A percentile compares a stretch with the other conserved stretches of the same genome.
Evolutionary conservation across 2,113 vertebrate genomes (phyloP).

Genomic region (Oriolus oriolus): DNA sequence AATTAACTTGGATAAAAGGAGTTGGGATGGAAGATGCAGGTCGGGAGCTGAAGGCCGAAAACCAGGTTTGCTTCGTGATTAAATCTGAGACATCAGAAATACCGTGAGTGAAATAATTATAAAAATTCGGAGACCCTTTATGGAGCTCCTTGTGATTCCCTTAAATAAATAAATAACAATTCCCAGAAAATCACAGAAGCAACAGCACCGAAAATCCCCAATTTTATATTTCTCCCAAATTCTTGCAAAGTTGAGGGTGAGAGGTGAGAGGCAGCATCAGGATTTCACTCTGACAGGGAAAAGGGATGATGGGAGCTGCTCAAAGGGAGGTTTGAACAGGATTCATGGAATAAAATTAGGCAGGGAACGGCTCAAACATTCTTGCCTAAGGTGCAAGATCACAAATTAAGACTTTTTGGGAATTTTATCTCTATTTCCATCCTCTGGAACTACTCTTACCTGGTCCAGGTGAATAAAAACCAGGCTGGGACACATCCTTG

Average conservation of each 20-base stretch:
- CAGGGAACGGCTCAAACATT: neutral
- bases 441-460: too few species aligned
- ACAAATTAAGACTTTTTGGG: neutral
- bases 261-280: neutral
- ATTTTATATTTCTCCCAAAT: neutral
- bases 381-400: neutral
- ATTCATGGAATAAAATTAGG: neutral
- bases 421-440: neutral
- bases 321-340: neutral
- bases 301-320: neutral
- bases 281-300: neutral
- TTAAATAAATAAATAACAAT: neutral
- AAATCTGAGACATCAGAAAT: neutral
- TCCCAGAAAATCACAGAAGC: neutral
- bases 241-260: neutral
- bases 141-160: neutral
- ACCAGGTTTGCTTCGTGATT: neutral
- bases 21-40: neutral
- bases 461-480: neutral
- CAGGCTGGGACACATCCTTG: neutral
- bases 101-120: neutral
- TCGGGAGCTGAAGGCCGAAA: neutral
- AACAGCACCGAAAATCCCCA: neutral
- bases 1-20: neutral
- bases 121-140: neutral